phyloP scores from a whole-genome alignment of 2,888 invertebrate species.

The Helleia helle region DNA sequence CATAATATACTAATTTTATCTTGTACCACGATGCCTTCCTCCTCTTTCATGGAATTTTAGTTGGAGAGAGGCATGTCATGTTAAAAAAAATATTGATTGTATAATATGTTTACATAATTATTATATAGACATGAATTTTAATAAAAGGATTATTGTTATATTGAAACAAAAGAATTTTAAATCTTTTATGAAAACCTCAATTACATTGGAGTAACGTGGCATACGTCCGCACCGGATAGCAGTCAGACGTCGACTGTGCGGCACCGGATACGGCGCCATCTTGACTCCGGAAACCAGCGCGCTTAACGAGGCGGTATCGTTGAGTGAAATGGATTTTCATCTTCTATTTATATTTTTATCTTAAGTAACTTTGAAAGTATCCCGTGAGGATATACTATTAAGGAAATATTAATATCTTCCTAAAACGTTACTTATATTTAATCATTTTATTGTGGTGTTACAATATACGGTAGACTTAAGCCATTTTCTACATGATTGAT shows the following conservation, averaged over 20 bases:
- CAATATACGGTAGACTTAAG: too few species aligned
- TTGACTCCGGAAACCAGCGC: conserved; percentile 24
- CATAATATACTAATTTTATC: too few species aligned
- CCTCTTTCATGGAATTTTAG: too few species aligned
- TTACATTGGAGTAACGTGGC: conserved; percentile 17
- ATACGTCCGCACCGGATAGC: conserved; percentile 29
- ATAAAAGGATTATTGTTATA: background rate
- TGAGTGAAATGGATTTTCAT: conserved; percentile 10
- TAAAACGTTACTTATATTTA: too few species aligned
- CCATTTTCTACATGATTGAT: too few species aligned
- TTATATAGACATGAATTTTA: too few species aligned
- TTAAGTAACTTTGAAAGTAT: background rate
- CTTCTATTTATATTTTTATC: background rate
- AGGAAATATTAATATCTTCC: too few species aligned
- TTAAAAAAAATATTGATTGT: too few species aligned
- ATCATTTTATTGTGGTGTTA: too few species aligned
- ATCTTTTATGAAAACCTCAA: conserved; percentile 18
- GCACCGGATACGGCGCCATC: conserved; percentile 30
- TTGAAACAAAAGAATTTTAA: conserved; percentile 3
- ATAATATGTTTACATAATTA: too few species aligned
- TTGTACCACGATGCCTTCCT: too few species aligned
- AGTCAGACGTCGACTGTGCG: conserved; percentile 26
- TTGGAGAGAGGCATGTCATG: too few species aligned
- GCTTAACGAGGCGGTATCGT: conserved; percentile 28
- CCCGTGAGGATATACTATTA: background rate